Percentiles rank a stretch among this genome's conserved stretches.
These are phyloP conservation scores for Paedocypris sp. DNA, from an alignment of 2,113 vertebrate genomes.

Conservation along the genomic window DNA sequence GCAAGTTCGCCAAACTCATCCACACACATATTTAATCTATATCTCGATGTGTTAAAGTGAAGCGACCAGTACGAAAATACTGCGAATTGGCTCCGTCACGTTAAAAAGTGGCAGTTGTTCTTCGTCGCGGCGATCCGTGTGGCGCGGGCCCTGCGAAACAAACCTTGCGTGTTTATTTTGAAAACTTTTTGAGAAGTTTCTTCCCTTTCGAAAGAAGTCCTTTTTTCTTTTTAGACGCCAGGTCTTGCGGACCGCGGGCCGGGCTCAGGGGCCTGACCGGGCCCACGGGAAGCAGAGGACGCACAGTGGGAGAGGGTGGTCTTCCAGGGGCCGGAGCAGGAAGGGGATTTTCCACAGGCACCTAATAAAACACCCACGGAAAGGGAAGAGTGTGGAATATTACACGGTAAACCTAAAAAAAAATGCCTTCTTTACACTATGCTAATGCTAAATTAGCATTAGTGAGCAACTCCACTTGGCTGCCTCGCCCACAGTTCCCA, in stretches of 20 bases:
- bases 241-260: conserved; percentile 64
- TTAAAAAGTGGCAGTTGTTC: conserved; percentile 6
- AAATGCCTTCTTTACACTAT: conserved; percentile 5
- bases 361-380: conserved; percentile 67
- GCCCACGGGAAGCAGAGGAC: conserved; percentile 62
- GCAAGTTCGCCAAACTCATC: no score
- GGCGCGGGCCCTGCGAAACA: no score
- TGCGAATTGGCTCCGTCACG: background rate
- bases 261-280: conserved; percentile 79
- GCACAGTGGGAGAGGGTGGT: conserved; percentile 78
- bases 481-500: no score
- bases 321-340: conserved; percentile 55
- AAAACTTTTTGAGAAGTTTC: conserved; percentile 89
- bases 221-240: conserved; percentile 93
- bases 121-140: background rate
- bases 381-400: conserved; percentile 41
- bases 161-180: conserved; percentile 55
- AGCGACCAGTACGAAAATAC: no score
- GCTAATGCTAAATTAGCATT: no score
- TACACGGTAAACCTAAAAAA: conserved; percentile 38
- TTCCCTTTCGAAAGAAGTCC: conserved; percentile 96
- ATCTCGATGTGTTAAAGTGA: no score
- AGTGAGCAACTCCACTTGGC: no score
- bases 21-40: no score
- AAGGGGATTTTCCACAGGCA: conserved; percentile 72